Evolutionary conservation across 2,113 vertebrate genomes (phyloP), one percentile per base, ranked within the genome.

Genomic region (Pyxicephalus adspersus): DNA sequence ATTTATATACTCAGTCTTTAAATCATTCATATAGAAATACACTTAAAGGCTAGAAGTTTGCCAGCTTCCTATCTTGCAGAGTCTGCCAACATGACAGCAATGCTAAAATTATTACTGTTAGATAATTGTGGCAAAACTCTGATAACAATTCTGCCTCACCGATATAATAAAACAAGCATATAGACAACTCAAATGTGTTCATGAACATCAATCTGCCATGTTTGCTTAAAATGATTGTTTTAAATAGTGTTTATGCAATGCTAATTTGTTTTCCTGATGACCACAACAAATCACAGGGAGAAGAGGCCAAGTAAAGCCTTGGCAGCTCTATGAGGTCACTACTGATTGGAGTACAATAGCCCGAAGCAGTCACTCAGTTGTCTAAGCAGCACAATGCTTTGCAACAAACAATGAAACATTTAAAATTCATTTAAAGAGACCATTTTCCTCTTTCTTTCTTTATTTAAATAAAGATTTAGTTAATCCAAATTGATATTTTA

Each of bases 281-380:
- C 55, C 61, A 79, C 65, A 79, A 68, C 64, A 79, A 79, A 79
- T 79, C 64, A 79, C 29, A n/a, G 11, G 38, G 29, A 79, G 64
- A 79, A 51, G 29, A 79, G 64, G 77, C 55, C 55, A 79, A 50
- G 34, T 28, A 58, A 31, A 70, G 23, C 60, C 54, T 61, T 60
- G 28, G 76, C 76, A 57, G 51, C 4, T 22, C 28, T 57, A 17
- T 70, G 18, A 57, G 77, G 65, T 79, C 77, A 79, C 52, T 57
- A 65, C 19, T 68, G 65, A 79, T 79, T 67, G 52, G n/a, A 70
- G 58, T 68, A 57, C 77, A 79, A 79, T 70, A 60, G 65, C 31
- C 65, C 28, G 34, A 31, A 58, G 13, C 38, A 58, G 54, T 68
- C 64, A 60, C 65, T 58, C 64, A 77, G n/a, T 17, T 45, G 38